phyloP scores from a whole-genome alignment of 2,888 invertebrate genomes.

The Nezara viridula region DNA sequence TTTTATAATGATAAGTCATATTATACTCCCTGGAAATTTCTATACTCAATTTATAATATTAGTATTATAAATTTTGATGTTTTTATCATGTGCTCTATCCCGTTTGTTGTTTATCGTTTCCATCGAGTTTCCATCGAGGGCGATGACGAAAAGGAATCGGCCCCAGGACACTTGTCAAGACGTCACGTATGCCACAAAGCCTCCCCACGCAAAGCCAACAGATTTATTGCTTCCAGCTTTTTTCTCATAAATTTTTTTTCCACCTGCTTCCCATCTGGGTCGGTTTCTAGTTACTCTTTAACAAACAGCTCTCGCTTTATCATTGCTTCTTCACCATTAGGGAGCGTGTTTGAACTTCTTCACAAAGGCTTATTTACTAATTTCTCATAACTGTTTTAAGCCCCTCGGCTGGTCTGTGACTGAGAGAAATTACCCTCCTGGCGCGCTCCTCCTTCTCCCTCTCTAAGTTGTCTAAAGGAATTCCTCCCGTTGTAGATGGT shows the following conservation, averaged over 20 bases:
- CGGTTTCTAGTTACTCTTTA: constrained; percentile 57
- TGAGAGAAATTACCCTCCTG: background rate
- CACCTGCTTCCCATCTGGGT: constrained; percentile 51
- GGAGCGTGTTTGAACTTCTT: constrained; percentile 34
- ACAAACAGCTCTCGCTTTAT: constrained; percentile 52
- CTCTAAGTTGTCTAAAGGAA: background rate
- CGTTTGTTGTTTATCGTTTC: background rate
- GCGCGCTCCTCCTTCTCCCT: background rate
- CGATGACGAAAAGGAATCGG: background rate
- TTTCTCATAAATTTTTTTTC: constrained; percentile 40
- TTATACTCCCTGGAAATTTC: too few relatives aligned
- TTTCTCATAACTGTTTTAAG: constrained; percentile 27
- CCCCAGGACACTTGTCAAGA: background rate
- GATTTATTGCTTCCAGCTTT: constrained; percentile 40
- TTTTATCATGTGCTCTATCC: background rate
- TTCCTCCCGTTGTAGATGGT: background rate
- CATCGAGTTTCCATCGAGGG: background rate
- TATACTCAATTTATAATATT: too few relatives aligned
- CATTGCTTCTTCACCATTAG: constrained; percentile 48
- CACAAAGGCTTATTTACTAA: constrained; percentile 46
- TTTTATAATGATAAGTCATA: too few relatives aligned
- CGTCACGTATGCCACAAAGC: background rate
- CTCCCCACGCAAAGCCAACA: constrained; percentile 49
- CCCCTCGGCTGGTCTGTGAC: background rate
- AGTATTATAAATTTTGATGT: too few relatives aligned